Evolutionary conservation across 2,888 invertebrate species (phyloP), one percentile per base, ranked within the genome.

Genomic region (Arenicola marina): DNA sequence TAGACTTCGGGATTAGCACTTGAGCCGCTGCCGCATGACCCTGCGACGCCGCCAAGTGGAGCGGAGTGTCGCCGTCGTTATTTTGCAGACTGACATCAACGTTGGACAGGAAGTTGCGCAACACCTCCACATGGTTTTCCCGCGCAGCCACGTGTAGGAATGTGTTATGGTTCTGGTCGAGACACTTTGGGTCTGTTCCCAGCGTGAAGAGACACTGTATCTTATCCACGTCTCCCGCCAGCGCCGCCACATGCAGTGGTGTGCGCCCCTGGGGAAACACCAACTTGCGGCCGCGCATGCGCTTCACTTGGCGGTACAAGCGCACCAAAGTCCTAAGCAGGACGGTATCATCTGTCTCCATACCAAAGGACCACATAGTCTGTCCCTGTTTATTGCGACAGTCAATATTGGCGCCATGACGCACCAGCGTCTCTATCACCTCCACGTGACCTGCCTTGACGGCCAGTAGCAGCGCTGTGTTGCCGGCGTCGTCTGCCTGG

Each of bases 121-220:
- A 28, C 1, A 67, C 56, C 24, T 58, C 51, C 18, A 51, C 34
- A 34, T 75, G 69, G 61, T 80, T 71, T 21, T 73, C 66, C 57
- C 75, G 72, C 1, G 81, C 77, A 1, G 82, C 82, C 51, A 75
- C 62, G 61, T 82, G 81, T 28, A 78, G 67, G 58, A 79, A 75
- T 1, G 75, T 76, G 60, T 81, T 82, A 2, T 76, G 76, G 44
- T 76, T 70, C 2, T 68, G 66, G 56, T 81, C 81, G 1, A 59
- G 59, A 7, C 63, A 65, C 18, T 56, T 51, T 2, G 76, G 71
- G 59, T 78, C 73, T 2, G 75, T 63, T 2, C 77, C 76, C 53
- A 74, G 63, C 28, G 73, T 59, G 28, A 78, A 61, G 2, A 82
- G 63, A n/a, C 70, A 67, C 1, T 71, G 46, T 7, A 82, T 67